A percentile compares a stretch with the other conserved stretches of the same genome.
These are phyloP conservation scores for Prionailurus bengalensis DNA, from an alignment of 2,113 vertebrate species.

Conservation along the genomic window DNA sequence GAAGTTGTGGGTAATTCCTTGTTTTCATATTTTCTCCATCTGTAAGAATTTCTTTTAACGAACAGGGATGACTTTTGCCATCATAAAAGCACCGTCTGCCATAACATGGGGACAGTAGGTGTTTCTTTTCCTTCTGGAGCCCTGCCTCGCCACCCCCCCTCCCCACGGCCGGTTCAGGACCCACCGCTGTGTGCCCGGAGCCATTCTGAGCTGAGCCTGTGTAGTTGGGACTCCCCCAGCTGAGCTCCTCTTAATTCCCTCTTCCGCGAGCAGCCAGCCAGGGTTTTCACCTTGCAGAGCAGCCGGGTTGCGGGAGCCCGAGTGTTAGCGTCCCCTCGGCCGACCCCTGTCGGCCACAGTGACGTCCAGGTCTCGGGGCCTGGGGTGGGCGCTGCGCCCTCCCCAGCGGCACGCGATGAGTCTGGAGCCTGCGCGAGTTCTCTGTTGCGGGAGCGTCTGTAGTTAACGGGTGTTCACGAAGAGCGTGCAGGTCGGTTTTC, in stretches of 20 bases:
- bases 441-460: rapidly evolving
- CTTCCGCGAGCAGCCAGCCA: not conserved
- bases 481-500: rapidly evolving
- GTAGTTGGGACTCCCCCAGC: not conserved
- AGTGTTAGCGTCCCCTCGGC: rapidly evolving
- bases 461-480: rapidly evolving
- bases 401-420: rapidly evolving
- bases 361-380: rapidly evolving
- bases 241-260: not conserved
- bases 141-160: rapidly evolving
- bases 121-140: rapidly evolving
- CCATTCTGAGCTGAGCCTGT: not conserved
- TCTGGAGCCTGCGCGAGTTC: rapidly evolving
- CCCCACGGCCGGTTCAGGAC: rapidly evolving
- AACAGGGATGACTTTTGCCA: not conserved
- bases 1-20: not conserved
- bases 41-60: not conserved
- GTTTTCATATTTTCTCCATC: not conserved
- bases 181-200: rapidly evolving
- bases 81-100: not conserved
- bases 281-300: not conserved
- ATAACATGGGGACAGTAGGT: rapidly evolving
- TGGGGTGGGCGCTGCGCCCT: too few species aligned
- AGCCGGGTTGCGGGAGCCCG: not conserved
- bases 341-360: not conserved